A percentile compares a stretch with the other conserved stretches of the same genome.
phyloP scores from a whole-genome alignment of 2,797 vertebrate genomes.

The Malacoctenus gilli region DNA sequence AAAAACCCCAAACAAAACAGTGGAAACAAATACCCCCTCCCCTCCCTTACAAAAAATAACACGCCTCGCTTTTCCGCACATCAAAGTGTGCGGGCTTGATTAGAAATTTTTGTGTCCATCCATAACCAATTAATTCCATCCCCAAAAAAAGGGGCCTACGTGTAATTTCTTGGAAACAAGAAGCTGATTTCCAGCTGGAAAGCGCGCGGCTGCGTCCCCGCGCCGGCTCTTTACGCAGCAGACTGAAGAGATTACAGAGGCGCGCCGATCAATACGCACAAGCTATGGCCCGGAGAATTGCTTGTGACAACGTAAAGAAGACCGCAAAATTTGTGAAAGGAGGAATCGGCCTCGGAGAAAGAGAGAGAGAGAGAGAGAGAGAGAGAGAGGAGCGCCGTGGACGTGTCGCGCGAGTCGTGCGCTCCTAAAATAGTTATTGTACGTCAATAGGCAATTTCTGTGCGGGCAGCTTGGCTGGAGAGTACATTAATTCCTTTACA shows the following conservation, averaged over 20 bases:
- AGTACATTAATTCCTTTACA: slow-evolving; percentile 47
- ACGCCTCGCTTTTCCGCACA: no score
- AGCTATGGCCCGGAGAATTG: slow-evolving; percentile 83
- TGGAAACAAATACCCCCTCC: slow-evolving; percentile 61
- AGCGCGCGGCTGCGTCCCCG: slow-evolving; percentile 12
- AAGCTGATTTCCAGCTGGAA: slow-evolving; percentile 34
- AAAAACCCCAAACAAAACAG: slow-evolving; percentile 55
- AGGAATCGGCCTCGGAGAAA: slow-evolving; percentile 26
- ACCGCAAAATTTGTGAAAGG: slow-evolving; percentile 46
- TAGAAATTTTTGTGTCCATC: slow-evolving; percentile 22
- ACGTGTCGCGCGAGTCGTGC: slow-evolving; percentile 43
- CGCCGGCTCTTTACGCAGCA: slow-evolving; percentile 59
- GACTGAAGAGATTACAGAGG: slow-evolving; percentile 82
- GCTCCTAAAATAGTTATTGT: slow-evolving; percentile 61
- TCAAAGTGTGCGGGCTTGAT: slow-evolving; percentile 5
- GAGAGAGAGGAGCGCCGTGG: slow-evolving; percentile 1
- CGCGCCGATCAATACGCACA: slow-evolving; percentile 78
- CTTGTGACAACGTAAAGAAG: slow-evolving; percentile 78
- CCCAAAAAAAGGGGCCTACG: background rate
- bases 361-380: no score
- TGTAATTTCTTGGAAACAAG: slow-evolving; percentile 34
- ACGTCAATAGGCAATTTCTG: slow-evolving; percentile 67
- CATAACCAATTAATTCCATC: slow-evolving; percentile 14
- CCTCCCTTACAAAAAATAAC: no score
- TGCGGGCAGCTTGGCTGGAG: slow-evolving; percentile 26